Evolutionary conservation across 1,140 invertebrate species (phyloP).

Genomic region (Cotesia chilonis): DNA sequence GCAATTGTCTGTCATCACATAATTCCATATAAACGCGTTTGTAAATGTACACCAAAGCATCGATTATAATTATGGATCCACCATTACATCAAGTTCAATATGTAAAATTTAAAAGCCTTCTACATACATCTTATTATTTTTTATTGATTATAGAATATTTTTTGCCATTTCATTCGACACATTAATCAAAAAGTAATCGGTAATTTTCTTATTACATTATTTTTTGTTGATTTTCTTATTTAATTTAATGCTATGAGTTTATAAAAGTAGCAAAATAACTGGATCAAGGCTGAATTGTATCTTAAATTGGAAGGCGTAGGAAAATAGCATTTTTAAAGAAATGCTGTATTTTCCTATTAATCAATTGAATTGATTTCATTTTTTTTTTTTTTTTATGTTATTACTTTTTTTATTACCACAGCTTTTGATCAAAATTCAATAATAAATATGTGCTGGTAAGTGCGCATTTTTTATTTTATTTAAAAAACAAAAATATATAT

Average conservation of each 20-base stretch:
- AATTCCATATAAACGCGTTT: no score
- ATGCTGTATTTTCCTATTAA: constrained; percentile 27
- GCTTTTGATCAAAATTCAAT: not conserved
- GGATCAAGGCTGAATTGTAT: constrained; percentile 57
- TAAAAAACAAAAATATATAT: not conserved
- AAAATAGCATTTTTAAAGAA: constrained; percentile 30
- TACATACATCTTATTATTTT: not conserved
- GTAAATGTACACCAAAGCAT: constrained; percentile 1
- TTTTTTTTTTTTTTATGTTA: no score
- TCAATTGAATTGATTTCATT: not conserved
- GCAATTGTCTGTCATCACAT: no score
- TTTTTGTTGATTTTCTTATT: constrained; percentile 14
- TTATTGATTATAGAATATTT: not conserved
- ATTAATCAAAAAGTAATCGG: not conserved
- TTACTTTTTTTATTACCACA: constrained; percentile 16
- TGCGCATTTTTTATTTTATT: not conserved
- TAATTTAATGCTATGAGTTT: constrained; percentile 44
- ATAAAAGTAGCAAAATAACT: constrained; percentile 64
- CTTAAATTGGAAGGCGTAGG: constrained; percentile 41
- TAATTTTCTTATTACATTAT: not conserved
- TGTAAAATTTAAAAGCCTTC: not conserved
- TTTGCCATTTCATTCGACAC: not conserved
- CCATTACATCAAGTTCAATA: constrained; percentile 14
- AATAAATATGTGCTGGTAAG: constrained; percentile 11
- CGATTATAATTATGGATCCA: no score